phyloP scores from a whole-genome alignment of 2,113 vertebrate species.

The Centropus unirufus region DNA sequence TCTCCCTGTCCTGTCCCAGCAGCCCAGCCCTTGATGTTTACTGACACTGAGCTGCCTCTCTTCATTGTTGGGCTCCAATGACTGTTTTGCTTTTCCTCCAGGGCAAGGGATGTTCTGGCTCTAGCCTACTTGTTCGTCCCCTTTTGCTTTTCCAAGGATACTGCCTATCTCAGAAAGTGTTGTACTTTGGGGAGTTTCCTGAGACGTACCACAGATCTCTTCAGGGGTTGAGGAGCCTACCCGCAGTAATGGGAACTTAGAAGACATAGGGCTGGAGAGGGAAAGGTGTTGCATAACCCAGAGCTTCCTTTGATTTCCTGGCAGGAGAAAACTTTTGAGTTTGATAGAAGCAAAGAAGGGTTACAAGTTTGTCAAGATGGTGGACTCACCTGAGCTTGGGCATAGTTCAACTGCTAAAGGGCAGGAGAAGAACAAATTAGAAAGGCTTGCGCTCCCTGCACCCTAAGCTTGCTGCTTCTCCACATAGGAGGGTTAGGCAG shows the following conservation, averaged over 20 bases:
- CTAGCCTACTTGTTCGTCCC: not conserved
- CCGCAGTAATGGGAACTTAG: not conserved
- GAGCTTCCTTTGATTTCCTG: not conserved
- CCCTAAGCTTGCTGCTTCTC: not conserved
- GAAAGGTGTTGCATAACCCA: not conserved
- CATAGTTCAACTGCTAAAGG: not conserved
- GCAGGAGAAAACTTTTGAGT: not conserved
- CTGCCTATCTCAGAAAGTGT: not conserved
- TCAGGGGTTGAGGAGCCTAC: not conserved
- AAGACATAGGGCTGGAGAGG: not conserved
- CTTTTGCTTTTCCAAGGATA: not conserved
- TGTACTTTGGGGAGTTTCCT: rapidly evolving
- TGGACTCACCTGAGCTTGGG: not conserved
- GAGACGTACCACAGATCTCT: not conserved
- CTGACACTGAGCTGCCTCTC: not conserved
- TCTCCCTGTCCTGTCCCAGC: not conserved
- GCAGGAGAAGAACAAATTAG: not conserved
- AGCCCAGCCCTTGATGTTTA: not conserved
- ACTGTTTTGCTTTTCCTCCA: not conserved
- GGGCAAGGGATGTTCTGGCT: not conserved
- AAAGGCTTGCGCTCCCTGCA: not conserved
- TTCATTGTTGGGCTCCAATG: not conserved
- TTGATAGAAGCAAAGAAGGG: not conserved
- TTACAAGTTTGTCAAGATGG: not conserved
- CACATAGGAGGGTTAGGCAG: not conserved